Conservation (phyloP, 1,140 invertebrate genomes). For the Charaxes varanes region DNA sequence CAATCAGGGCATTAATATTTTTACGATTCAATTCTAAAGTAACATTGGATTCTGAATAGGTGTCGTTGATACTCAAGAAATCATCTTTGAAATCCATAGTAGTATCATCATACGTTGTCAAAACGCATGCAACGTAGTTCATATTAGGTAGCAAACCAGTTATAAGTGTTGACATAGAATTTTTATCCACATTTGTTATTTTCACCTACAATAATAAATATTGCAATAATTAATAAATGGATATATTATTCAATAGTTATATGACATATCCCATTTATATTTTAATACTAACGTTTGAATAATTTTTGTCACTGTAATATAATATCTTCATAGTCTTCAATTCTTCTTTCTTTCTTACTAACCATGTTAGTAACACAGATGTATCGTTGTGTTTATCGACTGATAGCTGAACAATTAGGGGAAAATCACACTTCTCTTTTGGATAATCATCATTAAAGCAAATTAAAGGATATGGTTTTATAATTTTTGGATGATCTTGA, state of each 20-base stretch:
- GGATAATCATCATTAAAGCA: conserved; percentile 58
- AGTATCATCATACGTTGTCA: conserved; percentile 48
- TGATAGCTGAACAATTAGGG: conserved; percentile 56
- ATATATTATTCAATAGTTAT: conserved; percentile 1
- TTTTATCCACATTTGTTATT: conserved; percentile 49
- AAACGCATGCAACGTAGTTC: conserved; percentile 56
- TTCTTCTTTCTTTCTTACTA: conserved; percentile 60
- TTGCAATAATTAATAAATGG: conserved; percentile 25
- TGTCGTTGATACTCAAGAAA: conserved; percentile 28
- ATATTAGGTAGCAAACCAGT: conserved; percentile 40
- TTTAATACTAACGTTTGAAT: conserved; percentile 43
- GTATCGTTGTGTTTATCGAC: conserved; percentile 65
- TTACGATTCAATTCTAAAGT: conserved; percentile 46
- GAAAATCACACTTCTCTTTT: conserved; percentile 58
- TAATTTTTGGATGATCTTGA: conserved; percentile 66
- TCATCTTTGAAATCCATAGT: conserved; percentile 32
- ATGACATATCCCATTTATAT: conserved; percentile 2
- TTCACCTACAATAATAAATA: conserved; percentile 43
- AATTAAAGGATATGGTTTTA: conserved; percentile 44
- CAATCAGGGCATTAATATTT: conserved; percentile 42
- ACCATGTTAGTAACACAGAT: conserved; percentile 62
- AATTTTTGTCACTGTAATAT: conserved; percentile 50
- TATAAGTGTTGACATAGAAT: conserved; percentile 47
- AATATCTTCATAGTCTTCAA: conserved; percentile 59
- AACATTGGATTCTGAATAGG: conserved; percentile 33